Evolutionary conservation across 2,888 invertebrate species (phyloP), one percentile per base, ranked within the genome.

Genomic region (Cryptus armator): DNA sequence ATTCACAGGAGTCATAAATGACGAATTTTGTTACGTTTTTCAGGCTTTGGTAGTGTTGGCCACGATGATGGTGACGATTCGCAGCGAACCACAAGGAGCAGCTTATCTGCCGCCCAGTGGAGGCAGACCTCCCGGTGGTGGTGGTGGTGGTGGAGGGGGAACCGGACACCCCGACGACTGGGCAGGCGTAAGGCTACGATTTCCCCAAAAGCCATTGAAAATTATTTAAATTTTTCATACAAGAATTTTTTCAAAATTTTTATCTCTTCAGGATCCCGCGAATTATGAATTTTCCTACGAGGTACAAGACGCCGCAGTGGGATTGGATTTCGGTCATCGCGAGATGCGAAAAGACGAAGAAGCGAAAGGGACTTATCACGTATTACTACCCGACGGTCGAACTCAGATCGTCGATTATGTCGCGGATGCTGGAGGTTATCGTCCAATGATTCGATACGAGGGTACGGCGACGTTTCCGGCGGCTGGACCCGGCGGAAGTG

Each of bases 221-320:
- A 3, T 56, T 37, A 37, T 37, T 37, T 9, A 6, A 37, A 37
- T 43, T 53, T 48, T 66, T 29, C 0, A 6, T 6, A 53, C 46
- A 3, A 76, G 4, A 16, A 53, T 14, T 29, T 16, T 19, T 6
- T 6, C 29, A 7, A 32, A 32, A 62, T n/a, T 4, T 51, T 79
- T 44, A 16, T 44, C 70, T 37, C 43, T 59, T n/a, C 88, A 96
- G 96, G 93, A 95, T 87, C 95, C 96, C 77, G 95, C 95, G 12
- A 96, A 96, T 91, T 96, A 96, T 91, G 95, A 96, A 89, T 96
- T 95, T 90, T 95, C 95, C 0, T 96, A 96, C 92, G 95, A 96
- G 89, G 96, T 96, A 10, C 95, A 95, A 91, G 96, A 96, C 90
- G 95, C 94, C 24, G 94, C 91, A 1, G 94, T 94, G 7, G 95